Conservation (phyloP, 2,888 invertebrate species). For the Erannis defoliaria region DNA sequence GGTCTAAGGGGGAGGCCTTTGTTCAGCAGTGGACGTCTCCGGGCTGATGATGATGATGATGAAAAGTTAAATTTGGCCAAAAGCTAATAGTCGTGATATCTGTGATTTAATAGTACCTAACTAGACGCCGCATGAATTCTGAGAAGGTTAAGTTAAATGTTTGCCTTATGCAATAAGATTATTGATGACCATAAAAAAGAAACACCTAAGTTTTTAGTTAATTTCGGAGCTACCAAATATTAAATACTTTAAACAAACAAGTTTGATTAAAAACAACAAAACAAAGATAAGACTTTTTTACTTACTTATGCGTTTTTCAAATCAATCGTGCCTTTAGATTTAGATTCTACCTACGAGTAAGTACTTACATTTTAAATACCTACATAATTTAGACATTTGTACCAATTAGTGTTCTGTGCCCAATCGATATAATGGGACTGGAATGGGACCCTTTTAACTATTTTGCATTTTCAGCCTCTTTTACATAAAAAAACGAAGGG, state of each 20-base stretch:
- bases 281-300: background rate
- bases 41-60: no score
- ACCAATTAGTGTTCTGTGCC: no score
- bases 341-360: background rate
- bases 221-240: background rate
- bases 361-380: no score
- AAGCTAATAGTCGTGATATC: background rate
- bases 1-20: no score
- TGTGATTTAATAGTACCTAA: background rate
- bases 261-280: background rate
- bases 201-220: background rate
- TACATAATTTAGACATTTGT: no score
- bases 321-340: background rate
- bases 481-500: no score
- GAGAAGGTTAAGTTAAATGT: background rate
- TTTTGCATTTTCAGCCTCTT: no score
- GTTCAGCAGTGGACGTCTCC: no score
- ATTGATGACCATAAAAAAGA: constrained; percentile 3
- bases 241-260: background rate
- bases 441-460: no score
- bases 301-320: background rate
- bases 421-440: no score
- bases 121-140: background rate
- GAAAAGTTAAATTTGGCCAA: background rate
- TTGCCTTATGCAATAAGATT: background rate